Evolutionary conservation across 2,888 invertebrate species (phyloP).

Genomic region (Microchrysa polita): DNA sequence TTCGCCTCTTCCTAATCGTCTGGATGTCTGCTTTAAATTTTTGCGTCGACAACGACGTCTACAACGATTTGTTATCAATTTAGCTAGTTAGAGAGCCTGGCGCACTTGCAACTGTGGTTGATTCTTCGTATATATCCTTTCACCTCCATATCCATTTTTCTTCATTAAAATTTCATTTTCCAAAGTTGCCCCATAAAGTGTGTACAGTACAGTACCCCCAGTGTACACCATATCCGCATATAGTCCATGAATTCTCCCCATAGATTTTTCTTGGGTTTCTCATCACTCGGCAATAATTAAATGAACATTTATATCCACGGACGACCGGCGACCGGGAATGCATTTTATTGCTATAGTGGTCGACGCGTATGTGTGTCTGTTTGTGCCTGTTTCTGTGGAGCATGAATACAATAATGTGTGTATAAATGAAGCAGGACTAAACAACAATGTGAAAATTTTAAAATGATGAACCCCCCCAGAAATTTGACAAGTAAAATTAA

Average conservation of each 20-base stretch:
- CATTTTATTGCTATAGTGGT: not conserved
- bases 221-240: too few relatives aligned
- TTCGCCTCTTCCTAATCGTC: too few relatives aligned
- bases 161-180: slow-evolving; percentile 44
- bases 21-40: too few relatives aligned
- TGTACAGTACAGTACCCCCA: too few relatives aligned
- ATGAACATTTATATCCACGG: slow-evolving; percentile 23
- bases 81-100: not conserved
- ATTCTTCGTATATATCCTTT: slow-evolving; percentile 30
- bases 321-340: not conserved
- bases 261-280: too few relatives aligned
- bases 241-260: too few relatives aligned
- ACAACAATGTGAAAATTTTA: too few relatives aligned
- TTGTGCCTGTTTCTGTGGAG: not conserved
- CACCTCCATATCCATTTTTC: slow-evolving; percentile 38
- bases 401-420: too few relatives aligned
- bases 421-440: too few relatives aligned
- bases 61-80: slow-evolving; percentile 36
- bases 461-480: not conserved
- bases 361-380: not conserved
- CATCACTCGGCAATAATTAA: slow-evolving; percentile 40
- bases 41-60: not conserved
- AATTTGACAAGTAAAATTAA: slow-evolving; percentile 15
- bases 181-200: not conserved
- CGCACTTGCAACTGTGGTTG: not conserved